Base-by-base conservation (phyloP, 2,797 vertebrate genomes). In the Acanthiza pusilla region DNA sequence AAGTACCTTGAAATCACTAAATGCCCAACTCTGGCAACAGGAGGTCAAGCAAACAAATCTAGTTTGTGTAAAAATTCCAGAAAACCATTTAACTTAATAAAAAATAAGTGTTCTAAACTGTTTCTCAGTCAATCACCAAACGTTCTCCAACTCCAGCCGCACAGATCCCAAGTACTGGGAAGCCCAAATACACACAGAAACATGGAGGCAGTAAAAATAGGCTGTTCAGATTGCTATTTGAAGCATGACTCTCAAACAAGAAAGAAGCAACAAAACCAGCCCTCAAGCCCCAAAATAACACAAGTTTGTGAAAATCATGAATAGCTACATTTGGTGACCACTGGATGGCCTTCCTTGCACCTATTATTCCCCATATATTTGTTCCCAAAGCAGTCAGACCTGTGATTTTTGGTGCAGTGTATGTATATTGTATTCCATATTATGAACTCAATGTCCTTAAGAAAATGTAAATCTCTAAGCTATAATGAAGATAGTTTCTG, bases 401-500 rank as follows among this genome's bases (percentile, higher is more conserved):
- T 57, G 30, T 40, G 54, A 78, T 47, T 58, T 88, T 67, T 45
- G 22, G 32, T 66, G 26, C 21, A 81, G n/a, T 38, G 45, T 25
- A 38, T 45, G 18, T 61, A 47, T 40, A 50, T 34, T 48, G 25
- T 43, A 74, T 74, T 83, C 68, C 43, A 71, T 25, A 60, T 77
- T 62, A 85, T 30, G 42, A 91, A 84, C 48, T 68, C 29, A 17
- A 19, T 17, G 66, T 55, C 62, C 88, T 82, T 72, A 88, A 51
- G 45, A 88, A 94, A 87, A 88, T 51, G 53, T 50, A 79, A 72
- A 75, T 85, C 54, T 71, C 26, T 61, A 76, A 92, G 88, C 40
- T 50, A 25, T 68, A 91, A 95, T 51, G 82, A 90, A 91, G 50
- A 94, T 45, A 36, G 45, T 53, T 90, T 96, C 79, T 92, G 85